Percentiles rank a stretch among this genome's conserved stretches.
Evolutionary conservation across 2,797 vertebrate genomes (phyloP).

Genomic region (Propithecus perrieri): DNA sequence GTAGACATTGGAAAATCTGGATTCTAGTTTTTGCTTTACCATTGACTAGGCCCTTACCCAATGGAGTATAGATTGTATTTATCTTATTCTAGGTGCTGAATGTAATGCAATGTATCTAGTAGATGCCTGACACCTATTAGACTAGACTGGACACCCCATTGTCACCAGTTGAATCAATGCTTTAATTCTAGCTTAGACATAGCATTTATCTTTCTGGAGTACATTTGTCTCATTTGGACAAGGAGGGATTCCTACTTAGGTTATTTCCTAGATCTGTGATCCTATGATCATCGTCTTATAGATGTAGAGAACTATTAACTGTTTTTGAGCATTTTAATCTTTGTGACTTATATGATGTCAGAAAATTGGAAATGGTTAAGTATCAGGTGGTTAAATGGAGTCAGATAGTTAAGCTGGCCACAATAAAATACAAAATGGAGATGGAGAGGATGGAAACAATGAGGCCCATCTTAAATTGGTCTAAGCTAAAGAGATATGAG

Average conservation of each 20-base stretch:
- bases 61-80: not conserved
- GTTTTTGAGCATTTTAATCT: slow-evolving; percentile 15
- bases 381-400: slow-evolving; percentile 23
- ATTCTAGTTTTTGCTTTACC: slow-evolving; percentile 19
- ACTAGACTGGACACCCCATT: not conserved
- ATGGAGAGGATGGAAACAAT: not conserved
- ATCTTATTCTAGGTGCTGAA: not conserved
- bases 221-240: not conserved
- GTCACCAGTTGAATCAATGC: not conserved
- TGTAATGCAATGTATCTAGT: not conserved
- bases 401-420: not conserved
- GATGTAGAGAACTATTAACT: not conserved
- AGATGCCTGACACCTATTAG: not conserved
- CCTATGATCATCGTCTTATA: not conserved
- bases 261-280: slow-evolving; percentile 20
- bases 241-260: not conserved
- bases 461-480: not conserved
- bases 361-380: not conserved
- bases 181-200: slow-evolving; percentile 8
- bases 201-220: slow-evolving; percentile 15
- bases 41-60: not conserved
- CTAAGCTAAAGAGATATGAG: not conserved
- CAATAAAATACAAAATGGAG: not conserved
- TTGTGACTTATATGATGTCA: slow-evolving; percentile 12
- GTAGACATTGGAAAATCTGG: not conserved